phyloP scores from a whole-genome alignment of 2,888 invertebrate species.

The Synergus gifuensis region DNA sequence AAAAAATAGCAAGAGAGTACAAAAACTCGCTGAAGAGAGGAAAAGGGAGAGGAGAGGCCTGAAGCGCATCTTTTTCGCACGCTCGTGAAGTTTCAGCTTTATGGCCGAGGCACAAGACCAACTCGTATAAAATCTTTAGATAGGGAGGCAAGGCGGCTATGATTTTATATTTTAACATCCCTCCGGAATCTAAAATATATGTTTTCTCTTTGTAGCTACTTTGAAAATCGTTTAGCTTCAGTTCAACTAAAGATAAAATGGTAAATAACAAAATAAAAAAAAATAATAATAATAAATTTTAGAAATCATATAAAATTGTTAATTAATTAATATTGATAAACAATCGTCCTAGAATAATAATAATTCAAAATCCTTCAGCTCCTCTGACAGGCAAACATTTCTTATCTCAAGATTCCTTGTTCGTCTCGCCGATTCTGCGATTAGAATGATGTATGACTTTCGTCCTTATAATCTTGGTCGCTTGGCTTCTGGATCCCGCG shows the following conservation, averaged over 20 bases:
- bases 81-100: constrained; percentile 41
- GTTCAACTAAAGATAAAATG: not conserved
- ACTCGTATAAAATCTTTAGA: constrained; percentile 7
- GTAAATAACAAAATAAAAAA: no score
- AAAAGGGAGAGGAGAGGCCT: constrained; percentile 24
- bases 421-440: constrained; percentile 12
- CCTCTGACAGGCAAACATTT: not conserved
- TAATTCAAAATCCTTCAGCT: not conserved
- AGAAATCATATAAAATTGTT: no score
- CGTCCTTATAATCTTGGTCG: not conserved
- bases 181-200: not conserved
- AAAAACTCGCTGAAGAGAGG: constrained; percentile 11
- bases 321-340: no score
- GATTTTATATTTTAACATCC: not conserved
- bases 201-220: not conserved
- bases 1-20: constrained; percentile 26
- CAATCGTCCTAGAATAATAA: no score
- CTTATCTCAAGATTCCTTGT: not conserved
- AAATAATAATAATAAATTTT: no score
- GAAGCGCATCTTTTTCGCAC: constrained; percentile 39
- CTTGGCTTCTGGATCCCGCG: constrained; percentile 19
- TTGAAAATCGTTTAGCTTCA: not conserved
- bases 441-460: constrained; percentile 24
- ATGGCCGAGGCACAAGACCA: not conserved
- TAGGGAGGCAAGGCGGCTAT: not conserved